Conservation (phyloP, 2,797 vertebrate genomes). For the Halcyon leucocephala region DNA sequence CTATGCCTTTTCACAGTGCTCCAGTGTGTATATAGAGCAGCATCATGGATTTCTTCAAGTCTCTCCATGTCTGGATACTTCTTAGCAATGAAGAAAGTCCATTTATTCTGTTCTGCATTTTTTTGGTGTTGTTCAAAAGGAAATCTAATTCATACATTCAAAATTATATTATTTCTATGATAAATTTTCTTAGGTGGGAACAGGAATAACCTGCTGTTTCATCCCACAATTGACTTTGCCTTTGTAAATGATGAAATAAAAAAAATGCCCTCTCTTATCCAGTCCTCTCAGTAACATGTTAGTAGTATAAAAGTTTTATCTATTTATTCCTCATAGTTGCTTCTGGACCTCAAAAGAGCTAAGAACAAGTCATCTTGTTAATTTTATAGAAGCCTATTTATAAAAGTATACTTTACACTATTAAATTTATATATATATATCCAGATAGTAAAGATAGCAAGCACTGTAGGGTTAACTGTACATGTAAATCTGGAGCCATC, state of each 20-base stretch:
- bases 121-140: neutral
- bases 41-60: neutral
- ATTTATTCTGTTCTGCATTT: neutral
- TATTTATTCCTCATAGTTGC: neutral
- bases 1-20: neutral
- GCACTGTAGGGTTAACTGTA: neutral
- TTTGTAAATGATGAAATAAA: neutral
- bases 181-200: neutral
- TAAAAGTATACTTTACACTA: neutral
- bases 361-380: neutral
- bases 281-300: neutral
- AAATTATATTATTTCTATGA: neutral
- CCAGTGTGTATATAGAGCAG: neutral
- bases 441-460: neutral
- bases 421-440: neutral
- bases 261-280: neutral
- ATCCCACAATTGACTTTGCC: neutral
- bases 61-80: neutral
- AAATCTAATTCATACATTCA: neutral
- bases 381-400: neutral
- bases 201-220: neutral
- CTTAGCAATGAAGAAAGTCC: neutral
- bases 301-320: neutral
- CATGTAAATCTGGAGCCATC: neutral
- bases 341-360: neutral